Percentiles rank a stretch among this genome's conserved stretches.
Evolutionary conservation across 2,113 vertebrate genomes (phyloP).

Genomic region (Zosterops hypoxanthus): DNA sequence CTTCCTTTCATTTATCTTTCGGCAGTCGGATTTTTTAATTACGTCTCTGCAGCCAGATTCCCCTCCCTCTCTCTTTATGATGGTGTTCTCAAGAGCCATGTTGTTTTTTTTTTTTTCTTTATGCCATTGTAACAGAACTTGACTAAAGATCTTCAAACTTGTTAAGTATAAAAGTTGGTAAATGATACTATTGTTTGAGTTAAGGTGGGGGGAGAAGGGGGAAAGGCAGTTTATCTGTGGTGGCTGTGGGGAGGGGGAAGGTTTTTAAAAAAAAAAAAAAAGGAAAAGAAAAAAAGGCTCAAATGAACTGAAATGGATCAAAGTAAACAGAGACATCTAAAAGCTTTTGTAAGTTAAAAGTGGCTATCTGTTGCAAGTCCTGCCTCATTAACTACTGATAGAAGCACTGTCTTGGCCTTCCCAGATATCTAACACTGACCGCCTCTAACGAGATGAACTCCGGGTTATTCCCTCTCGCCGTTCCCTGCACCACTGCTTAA

Average conservation of each 20-base stretch:
- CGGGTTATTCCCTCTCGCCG: slow-evolving; percentile 47
- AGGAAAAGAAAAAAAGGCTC: slow-evolving; percentile 68
- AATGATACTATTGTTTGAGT: slow-evolving; percentile 80
- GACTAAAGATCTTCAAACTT: slow-evolving; percentile 77
- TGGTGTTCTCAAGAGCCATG: slow-evolving; percentile 38
- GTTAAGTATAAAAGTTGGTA: slow-evolving; percentile 80
- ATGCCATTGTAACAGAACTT: slow-evolving; percentile 71
- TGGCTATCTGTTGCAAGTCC: slow-evolving; percentile 83
- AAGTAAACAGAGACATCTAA: slow-evolving; percentile 86
- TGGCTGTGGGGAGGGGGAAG: slow-evolving; percentile 4
- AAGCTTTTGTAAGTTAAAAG: slow-evolving; percentile 86
- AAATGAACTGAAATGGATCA: slow-evolving; percentile 85
- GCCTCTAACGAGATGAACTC: slow-evolving; percentile 71
- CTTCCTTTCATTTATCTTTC: slow-evolving; percentile 66
- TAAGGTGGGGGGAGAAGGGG: slow-evolving; percentile 8
- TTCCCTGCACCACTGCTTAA: slow-evolving; percentile 61
- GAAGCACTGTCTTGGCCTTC: slow-evolving; percentile 78
- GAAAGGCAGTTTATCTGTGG: slow-evolving; percentile 71
- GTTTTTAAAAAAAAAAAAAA: not conserved
- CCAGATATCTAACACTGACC: slow-evolving; percentile 71
- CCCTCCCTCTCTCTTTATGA: slow-evolving; percentile 37
- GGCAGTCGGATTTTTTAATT: slow-evolving; percentile 68
- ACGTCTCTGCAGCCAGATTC: slow-evolving; percentile 26
- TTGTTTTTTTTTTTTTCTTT: slow-evolving; percentile 54
- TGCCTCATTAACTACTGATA: slow-evolving; percentile 86